Base-by-base conservation (phyloP, 2,888 invertebrate species). In the Embidobia sp. region DNA sequence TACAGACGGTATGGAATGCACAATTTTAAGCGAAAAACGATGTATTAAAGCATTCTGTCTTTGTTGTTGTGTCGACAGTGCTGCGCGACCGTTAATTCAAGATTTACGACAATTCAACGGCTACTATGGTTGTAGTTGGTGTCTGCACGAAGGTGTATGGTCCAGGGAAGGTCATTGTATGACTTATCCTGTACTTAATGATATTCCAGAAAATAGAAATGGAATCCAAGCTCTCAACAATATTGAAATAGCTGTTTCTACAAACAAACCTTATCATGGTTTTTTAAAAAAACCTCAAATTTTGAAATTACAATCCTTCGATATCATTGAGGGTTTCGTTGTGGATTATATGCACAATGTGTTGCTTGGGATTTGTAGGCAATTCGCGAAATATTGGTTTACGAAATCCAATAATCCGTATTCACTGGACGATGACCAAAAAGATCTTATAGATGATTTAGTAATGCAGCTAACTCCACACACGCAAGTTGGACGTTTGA, bases 311-410 rank as follows among this genome's bases (percentile, higher is more conserved):
- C 15, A 35, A 5, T 18, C 18, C 19, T 78, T 78, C 35, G 57
- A 79, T 57, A 61, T 76, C 1, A 61, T 79, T 15, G 7, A 19
- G 0, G 57, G 72, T n/a, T 72, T 75, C 31, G 46, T 48, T 2
- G 63, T 63, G 0, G 75, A 78, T 53, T 42, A 19, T 10, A 76
- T 78, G 78, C 78, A 78, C 19, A 63, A 51, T 37, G 11, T 53
- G 3, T 11, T 8, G 18, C 35, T 70, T 7, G 77, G 77, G 3
- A 44, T 69, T 2, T 48, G 8, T 0, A 64, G 53, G 3, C 35
- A 35, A 13, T 13, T 35, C 13, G 35, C 35, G 2, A 4, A 35
- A 13, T 35, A 35, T 35, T 35, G 35, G 35, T 35, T 35, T 8
- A 13, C 11, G n/a, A n/a, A n/a, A n/a, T n/a, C n/a, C n/a, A n/a